A percentile compares a stretch with the other conserved stretches of the same genome.
phyloP scores from a whole-genome alignment of 2,113 vertebrate species.

The Chrysochloris asiatica region DNA sequence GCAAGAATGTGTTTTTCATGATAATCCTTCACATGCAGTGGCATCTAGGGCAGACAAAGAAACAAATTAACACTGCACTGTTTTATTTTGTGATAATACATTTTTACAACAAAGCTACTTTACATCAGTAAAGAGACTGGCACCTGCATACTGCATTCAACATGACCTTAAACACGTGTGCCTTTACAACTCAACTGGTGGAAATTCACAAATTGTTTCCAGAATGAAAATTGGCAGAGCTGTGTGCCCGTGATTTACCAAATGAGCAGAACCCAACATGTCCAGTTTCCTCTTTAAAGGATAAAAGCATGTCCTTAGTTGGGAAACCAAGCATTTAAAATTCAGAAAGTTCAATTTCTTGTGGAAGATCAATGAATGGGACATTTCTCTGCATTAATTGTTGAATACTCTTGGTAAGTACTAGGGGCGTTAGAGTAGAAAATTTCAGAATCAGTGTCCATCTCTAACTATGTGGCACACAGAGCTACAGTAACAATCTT shows the following conservation, averaged over 20 bases:
- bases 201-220: conserved; percentile 43
- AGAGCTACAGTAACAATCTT: neutral
- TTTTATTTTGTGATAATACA: conserved; percentile 41
- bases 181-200: neutral
- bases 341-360: neutral
- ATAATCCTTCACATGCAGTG: conserved; percentile 66
- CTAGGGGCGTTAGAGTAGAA: neutral
- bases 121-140: neutral
- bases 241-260: neutral
- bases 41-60: conserved; percentile 63
- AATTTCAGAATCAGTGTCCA: neutral
- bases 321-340: neutral
- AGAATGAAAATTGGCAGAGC: conserved; percentile 9
- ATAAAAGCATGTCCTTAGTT: neutral
- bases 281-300: neutral
- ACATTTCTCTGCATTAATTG: neutral
- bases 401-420: neutral
- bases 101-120: neutral
- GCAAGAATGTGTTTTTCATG: conserved; percentile 78
- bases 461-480: neutral
- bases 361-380: neutral
- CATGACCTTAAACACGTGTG: neutral
- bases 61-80: conserved; percentile 72
- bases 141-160: neutral
- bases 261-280: neutral